Evolutionary conservation across 1,140 invertebrate genomes (phyloP).

Genomic region (Drosophila yakuba): DNA sequence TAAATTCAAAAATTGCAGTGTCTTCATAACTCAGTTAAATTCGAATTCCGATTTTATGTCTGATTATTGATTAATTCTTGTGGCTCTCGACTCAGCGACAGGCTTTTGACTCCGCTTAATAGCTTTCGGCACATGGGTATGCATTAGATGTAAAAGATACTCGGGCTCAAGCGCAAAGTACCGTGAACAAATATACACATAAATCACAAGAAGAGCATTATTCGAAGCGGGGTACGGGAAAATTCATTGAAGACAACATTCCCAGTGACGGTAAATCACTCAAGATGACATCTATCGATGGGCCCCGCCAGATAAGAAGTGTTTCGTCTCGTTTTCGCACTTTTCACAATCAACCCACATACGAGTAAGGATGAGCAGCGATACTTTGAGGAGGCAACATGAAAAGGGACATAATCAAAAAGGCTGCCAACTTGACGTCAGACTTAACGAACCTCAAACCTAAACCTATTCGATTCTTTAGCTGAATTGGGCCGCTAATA

Average conservation of each 20-base stretch:
- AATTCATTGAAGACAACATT: slow-evolving; percentile 82
- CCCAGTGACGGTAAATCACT: slow-evolving; percentile 84
- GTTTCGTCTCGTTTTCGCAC: slow-evolving; percentile 80
- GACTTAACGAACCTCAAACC: slow-evolving; percentile 25
- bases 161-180: slow-evolving; percentile 47
- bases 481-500: slow-evolving; percentile 23
- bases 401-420: slow-evolving; percentile 70
- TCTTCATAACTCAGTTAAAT: slow-evolving; percentile 16
- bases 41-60: slow-evolving; percentile 55
- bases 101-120: slow-evolving; percentile 48
- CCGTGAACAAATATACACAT: slow-evolving; percentile 77
- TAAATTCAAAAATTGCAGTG: not conserved
- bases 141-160: slow-evolving; percentile 50
- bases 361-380: slow-evolving; percentile 13
- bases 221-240: not conserved
- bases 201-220: slow-evolving; percentile 50
- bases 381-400: slow-evolving; percentile 4
- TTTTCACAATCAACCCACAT: slow-evolving; percentile 70
- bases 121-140: slow-evolving; percentile 32
- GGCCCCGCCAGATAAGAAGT: slow-evolving; percentile 70
- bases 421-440: slow-evolving; percentile 77
- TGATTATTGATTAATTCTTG: slow-evolving; percentile 64
- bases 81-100: slow-evolving; percentile 13
- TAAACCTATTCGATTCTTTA: slow-evolving; percentile 21
- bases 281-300: slow-evolving; percentile 83